These are phyloP conservation scores for Saguinus imperator DNA, from an alignment of 2,113 vertebrate species.

Conservation along the genomic window DNA sequence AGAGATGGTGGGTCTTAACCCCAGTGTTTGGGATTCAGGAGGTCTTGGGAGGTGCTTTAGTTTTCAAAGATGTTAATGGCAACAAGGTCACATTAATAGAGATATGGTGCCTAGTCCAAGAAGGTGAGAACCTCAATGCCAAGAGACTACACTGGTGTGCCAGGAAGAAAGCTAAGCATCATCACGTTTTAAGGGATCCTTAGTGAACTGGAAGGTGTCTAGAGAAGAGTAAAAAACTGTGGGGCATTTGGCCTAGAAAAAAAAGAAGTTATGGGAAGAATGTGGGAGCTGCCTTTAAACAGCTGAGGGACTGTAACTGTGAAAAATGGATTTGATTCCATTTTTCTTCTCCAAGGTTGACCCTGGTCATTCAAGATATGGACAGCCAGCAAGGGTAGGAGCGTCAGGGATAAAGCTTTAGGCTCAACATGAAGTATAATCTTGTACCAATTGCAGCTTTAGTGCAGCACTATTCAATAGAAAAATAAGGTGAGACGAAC, in stretches of 20 bases:
- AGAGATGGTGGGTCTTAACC: neutral
- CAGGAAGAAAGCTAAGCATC: neutral
- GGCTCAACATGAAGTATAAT: neutral
- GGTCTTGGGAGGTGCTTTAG: neutral
- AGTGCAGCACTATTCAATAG: accelerated
- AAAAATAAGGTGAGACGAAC: neutral
- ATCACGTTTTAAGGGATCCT: neutral
- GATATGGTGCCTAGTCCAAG: neutral
- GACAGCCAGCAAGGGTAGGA: neutral
- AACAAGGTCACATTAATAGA: neutral
- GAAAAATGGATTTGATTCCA: neutral
- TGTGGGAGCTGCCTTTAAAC: neutral
- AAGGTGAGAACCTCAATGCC: neutral
- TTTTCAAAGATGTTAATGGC: neutral
- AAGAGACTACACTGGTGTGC: neutral
- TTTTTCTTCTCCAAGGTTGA: neutral
- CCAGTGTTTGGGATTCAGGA: neutral
- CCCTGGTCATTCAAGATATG: neutral
- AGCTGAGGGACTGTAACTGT: neutral
- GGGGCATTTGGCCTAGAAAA: neutral
- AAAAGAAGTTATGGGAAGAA: constrained; percentile 17
- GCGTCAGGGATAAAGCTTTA: neutral
- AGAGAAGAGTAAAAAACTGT: neutral
- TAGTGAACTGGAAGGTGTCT: neutral
- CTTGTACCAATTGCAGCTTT: neutral